phyloP scores from a whole-genome alignment of 1,140 invertebrate species.

The Drosophila ficusphila region DNA sequence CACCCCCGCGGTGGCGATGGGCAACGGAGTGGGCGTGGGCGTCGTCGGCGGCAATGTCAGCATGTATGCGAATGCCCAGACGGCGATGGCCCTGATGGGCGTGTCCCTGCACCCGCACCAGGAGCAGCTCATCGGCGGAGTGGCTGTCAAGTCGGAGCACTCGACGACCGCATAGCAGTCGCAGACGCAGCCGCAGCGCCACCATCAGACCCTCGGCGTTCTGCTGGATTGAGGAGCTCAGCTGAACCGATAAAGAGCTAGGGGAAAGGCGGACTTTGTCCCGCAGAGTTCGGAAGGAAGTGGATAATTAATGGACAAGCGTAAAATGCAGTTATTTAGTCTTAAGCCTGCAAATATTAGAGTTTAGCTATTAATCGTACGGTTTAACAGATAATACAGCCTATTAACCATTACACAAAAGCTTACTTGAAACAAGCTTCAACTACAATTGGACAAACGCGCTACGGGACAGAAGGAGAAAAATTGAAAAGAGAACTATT shows the following conservation, averaged over 20 bases:
- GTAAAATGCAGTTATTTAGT: slow-evolving; percentile 82
- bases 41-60: slow-evolving; percentile 45
- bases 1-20: slow-evolving; percentile 33
- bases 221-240: slow-evolving; percentile 40
- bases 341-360: slow-evolving; percentile 81
- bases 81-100: slow-evolving; percentile 75
- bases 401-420: slow-evolving; percentile 46
- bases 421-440: slow-evolving; percentile 39
- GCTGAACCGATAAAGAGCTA: slow-evolving; percentile 3
- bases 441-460: slow-evolving; percentile 33
- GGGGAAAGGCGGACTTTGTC: neutral
- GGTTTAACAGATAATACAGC: slow-evolving; percentile 21
- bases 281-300: neutral
- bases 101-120: slow-evolving; percentile 57
- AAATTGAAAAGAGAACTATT: neutral
- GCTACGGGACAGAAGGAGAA: slow-evolving; percentile 23
- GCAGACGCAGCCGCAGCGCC: slow-evolving; percentile 23
- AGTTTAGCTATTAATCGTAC: slow-evolving; percentile 53
- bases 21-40: slow-evolving; percentile 27
- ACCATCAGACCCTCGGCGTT: slow-evolving; percentile 31
- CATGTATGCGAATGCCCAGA: slow-evolving; percentile 71
- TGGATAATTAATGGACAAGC: slow-evolving; percentile 43
- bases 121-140: slow-evolving; percentile 54
- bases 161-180: slow-evolving; percentile 77
- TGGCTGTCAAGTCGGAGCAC: slow-evolving; percentile 66